phyloP scores from a whole-genome alignment of 2,797 vertebrate species.

The Chrysocyon brachyurus region DNA sequence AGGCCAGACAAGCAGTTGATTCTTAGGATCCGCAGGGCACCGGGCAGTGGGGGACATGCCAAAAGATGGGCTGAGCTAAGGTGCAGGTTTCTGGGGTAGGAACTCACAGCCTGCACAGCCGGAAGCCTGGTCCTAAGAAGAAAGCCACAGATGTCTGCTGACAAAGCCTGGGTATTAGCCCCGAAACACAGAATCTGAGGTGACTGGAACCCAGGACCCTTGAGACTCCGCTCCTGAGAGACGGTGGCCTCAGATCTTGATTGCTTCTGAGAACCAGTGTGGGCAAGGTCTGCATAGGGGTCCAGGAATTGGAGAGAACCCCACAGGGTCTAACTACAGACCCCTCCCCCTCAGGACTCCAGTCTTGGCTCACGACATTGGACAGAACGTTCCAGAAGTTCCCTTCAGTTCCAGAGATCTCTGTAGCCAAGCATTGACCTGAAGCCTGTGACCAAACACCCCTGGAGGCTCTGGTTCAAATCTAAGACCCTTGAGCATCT shows the following conservation, averaged over 20 bases:
- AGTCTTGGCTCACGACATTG: not conserved
- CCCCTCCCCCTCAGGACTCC: not conserved
- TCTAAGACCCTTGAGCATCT: not conserved
- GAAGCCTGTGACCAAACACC: not conserved
- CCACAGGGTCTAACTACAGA: not conserved
- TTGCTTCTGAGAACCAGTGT: not conserved
- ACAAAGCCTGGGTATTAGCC: not conserved
- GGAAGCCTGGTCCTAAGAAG: not conserved
- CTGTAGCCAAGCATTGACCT: not conserved
- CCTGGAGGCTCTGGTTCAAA: not conserved
- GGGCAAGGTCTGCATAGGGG: not conserved
- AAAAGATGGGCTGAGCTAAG: not conserved
- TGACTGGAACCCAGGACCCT: not conserved
- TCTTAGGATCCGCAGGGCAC: fast-evolving
- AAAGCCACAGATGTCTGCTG: not conserved
- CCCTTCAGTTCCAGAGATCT: not conserved
- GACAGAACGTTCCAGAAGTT: not conserved
- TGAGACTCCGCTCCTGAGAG: not conserved
- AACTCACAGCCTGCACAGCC: too few relatives aligned
- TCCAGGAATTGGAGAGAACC: fast-evolving
- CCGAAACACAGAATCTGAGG: not conserved
- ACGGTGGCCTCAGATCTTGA: fast-evolving
- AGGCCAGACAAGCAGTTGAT: not conserved
- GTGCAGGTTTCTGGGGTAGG: not conserved
- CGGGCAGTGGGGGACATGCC: fast-evolving